phyloP scores from a whole-genome alignment of 2,888 invertebrate genomes.

The Drosophila engyochracea region DNA sequence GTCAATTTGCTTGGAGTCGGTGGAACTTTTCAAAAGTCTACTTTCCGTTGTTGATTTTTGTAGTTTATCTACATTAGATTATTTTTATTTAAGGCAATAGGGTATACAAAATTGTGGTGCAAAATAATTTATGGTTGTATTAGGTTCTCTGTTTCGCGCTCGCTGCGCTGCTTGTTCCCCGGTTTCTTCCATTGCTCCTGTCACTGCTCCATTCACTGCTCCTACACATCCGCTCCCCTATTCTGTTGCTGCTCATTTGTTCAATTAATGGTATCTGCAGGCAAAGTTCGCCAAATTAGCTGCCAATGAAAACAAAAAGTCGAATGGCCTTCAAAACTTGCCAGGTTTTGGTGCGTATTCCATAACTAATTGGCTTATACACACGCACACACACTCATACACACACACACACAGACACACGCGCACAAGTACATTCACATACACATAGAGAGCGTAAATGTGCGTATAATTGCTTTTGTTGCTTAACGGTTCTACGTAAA shows the following conservation, averaged over 20 bases:
- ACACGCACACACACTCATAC: constrained; percentile 19
- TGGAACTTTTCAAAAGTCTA: not conserved
- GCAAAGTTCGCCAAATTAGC: constrained; percentile 34
- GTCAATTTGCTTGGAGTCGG: not conserved
- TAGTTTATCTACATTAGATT: not conserved
- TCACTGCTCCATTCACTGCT: not conserved
- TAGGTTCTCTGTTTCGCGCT: not conserved
- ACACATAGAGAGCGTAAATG: constrained; percentile 8
- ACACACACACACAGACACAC: constrained; percentile 8
- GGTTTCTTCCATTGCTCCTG: not conserved
- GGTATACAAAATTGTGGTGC: constrained; percentile 2
- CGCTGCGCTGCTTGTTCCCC: not conserved
- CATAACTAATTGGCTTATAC: constrained; percentile 47
- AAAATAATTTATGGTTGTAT: constrained; percentile 32
- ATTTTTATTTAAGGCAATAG: not conserved
- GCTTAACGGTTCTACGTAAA: constrained; percentile 49
- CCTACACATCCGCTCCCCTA: too few species aligned
- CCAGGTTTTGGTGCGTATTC: constrained; percentile 21
- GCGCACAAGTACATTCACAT: not conserved
- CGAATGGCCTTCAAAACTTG: constrained; percentile 23
- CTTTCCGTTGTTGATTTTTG: not conserved
- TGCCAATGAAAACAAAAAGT: constrained; percentile 26
- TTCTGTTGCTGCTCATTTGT: not conserved
- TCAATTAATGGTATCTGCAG: constrained; percentile 46
- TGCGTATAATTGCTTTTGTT: constrained; percentile 51